Evolutionary conservation across 2,888 invertebrate genomes (phyloP).

Genomic region (Drosophila sordidapex): DNA sequence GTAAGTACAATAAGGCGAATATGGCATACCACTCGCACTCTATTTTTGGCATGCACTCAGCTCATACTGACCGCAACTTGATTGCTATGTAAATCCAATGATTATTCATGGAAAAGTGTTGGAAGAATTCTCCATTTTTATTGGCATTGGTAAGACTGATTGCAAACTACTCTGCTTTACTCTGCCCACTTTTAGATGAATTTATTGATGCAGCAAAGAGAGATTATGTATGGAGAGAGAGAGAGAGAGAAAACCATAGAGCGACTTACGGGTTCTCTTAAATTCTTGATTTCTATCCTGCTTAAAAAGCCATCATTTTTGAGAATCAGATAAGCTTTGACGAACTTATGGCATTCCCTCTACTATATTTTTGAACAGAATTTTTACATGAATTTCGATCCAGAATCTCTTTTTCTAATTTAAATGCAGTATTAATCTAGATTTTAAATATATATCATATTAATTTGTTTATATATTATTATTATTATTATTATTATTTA

Average conservation of each 20-base stretch:
- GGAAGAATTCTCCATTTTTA: neutral
- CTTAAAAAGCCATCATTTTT: neutral
- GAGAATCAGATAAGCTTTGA: neutral
- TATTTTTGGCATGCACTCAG: conserved; percentile 13
- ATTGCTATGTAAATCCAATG: conserved; percentile 34
- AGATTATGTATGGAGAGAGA: neutral
- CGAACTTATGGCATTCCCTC: neutral
- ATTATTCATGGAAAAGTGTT: conserved; percentile 14
- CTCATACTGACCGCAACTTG: conserved; percentile 37
- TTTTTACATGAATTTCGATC: neutral
- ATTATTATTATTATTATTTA: too few species aligned
- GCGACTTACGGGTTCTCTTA: neutral
- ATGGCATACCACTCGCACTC: conserved; percentile 1
- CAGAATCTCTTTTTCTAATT: neutral
- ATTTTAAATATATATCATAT: neutral
- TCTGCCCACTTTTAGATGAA: neutral
- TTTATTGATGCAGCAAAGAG: neutral
- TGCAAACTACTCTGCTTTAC: neutral
- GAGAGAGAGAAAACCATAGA: neutral
- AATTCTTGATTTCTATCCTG: neutral
- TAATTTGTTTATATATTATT: neutral
- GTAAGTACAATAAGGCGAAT: conserved; percentile 38
- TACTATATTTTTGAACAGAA: neutral
- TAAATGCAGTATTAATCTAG: neutral
- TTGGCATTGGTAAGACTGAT: conserved; percentile 9